Evolutionary conservation across 2,797 vertebrate genomes (phyloP).

Genomic region (Fratercula arctica): DNA sequence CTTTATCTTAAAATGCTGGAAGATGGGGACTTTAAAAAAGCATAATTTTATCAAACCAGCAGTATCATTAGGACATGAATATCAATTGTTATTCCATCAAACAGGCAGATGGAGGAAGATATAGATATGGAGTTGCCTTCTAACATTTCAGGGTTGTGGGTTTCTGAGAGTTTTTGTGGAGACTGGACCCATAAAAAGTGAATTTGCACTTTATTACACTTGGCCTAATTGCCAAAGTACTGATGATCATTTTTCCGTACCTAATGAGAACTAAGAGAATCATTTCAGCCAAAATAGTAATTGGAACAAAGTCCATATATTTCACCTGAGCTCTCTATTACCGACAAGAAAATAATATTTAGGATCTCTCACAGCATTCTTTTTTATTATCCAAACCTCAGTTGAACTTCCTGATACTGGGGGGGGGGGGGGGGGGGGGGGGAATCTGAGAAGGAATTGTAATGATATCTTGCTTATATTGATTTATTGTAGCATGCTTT

Average conservation of each 20-base stretch:
- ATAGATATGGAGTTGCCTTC: not conserved
- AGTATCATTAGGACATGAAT: not conserved
- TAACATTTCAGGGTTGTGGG: not conserved
- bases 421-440: rapidly evolving
- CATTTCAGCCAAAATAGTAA: not conserved
- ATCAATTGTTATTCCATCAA: not conserved
- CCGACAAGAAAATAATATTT: not conserved
- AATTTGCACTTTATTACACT: not conserved
- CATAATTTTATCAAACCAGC: not conserved
- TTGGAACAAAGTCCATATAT: not conserved
- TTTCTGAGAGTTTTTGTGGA: not conserved
- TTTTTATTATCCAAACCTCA: not conserved
- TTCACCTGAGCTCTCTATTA: not conserved
- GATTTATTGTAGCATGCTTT: not conserved
- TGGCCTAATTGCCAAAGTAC: not conserved
- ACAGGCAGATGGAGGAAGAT: not conserved
- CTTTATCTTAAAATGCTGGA: not conserved
- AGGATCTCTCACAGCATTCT: not conserved
- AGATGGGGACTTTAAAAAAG: not conserved
- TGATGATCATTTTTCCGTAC: not conserved
- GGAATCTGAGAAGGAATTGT: not conserved
- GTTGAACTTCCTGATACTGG: not conserved
- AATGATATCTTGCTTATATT: not conserved
- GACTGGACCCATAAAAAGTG: not conserved
- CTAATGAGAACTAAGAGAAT: not conserved